Evolutionary conservation across 2,797 vertebrate species (phyloP), one percentile per base, ranked within the genome.

Genomic region (Hylomyscus alleni): DNA sequence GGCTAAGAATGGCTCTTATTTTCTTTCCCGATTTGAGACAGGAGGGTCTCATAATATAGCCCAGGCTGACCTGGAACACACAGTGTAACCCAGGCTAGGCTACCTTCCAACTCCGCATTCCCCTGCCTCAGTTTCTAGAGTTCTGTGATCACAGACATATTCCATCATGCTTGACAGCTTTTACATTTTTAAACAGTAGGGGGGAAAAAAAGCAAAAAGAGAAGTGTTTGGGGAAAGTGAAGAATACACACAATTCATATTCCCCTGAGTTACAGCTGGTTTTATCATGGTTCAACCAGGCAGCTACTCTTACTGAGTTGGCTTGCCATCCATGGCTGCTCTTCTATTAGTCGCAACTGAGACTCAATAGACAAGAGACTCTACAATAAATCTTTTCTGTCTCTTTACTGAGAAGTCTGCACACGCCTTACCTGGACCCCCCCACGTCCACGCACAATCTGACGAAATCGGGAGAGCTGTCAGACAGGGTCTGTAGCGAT

Each of bases 1-100:
- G 94, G 20, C 73, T 93, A 37, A 88, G 81, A 60, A 77, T 67
- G 90, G n/a, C 50, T 84, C 88, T 87, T 81, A 24, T 40, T 75
- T 89, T 50, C 19, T 54, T 76, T n/a, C 5, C 54, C 47, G 73
- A n/a, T 76, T 89, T 77, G 58, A 52, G 75, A 52, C 8, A 26
- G 58, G 58, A 34, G 72, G 87, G 60, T 50, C 22, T 90, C 24
- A 37, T 22, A n/a, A 62, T 6, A 22, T n/a, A 77, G 34, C 44
- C 13, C 44, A 52, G 24, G 15, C 6, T 52, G 34, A 24, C 44
- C 58, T 37, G 13, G 31, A 78, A 78, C 13, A 65, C 88, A 65
- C 22, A 10, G 8, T 65, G 10, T 80, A 90, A 77, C 14, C 13
- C 56, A 65, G 75, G 40, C 4, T 34, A 78, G 75, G 37, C 44